These are phyloP conservation scores for Lepidochrysops patricia DNA, from an alignment of 2,888 invertebrate species.

Conservation along the genomic window DNA sequence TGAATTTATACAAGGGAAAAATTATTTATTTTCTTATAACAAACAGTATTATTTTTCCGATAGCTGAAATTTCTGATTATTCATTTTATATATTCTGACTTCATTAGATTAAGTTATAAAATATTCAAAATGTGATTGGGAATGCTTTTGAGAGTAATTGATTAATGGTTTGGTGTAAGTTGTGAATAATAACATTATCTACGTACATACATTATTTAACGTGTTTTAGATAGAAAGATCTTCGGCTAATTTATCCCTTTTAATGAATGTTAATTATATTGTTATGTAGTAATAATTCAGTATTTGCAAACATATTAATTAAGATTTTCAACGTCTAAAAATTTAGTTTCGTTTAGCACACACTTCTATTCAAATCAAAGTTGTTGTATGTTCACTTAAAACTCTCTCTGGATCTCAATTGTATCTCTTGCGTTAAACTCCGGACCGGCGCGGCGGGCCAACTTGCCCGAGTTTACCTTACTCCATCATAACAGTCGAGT, in stretches of 20 bases:
- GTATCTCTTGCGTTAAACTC: constrained; percentile 7
- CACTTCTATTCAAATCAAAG: not conserved
- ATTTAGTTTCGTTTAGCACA: not conserved
- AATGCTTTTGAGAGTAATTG: too few relatives aligned
- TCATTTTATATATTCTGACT: not conserved
- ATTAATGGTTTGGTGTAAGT: too few relatives aligned
- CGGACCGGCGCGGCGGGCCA: not conserved
- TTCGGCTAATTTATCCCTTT: too few relatives aligned
- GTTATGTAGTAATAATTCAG: too few relatives aligned
- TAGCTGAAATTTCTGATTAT: not conserved
- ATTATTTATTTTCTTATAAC: not conserved
- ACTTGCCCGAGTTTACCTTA: constrained; percentile 20
- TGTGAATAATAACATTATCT: not conserved
- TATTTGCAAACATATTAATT: not conserved
- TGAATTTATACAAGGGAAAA: not conserved
- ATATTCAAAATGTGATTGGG: too few relatives aligned
- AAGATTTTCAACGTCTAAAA: not conserved
- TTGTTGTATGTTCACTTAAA: constrained; percentile 2
- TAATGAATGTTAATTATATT: too few relatives aligned
- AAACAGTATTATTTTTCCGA: not conserved
- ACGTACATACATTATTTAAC: not conserved
- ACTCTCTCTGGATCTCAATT: not conserved
- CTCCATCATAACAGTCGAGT: constrained; percentile 18
- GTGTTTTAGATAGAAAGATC: too few relatives aligned
- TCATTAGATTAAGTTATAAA: not conserved